These are phyloP conservation scores for Tetramorium simillimum DNA, from an alignment of 1,140 invertebrate species.

Conservation along the genomic window DNA sequence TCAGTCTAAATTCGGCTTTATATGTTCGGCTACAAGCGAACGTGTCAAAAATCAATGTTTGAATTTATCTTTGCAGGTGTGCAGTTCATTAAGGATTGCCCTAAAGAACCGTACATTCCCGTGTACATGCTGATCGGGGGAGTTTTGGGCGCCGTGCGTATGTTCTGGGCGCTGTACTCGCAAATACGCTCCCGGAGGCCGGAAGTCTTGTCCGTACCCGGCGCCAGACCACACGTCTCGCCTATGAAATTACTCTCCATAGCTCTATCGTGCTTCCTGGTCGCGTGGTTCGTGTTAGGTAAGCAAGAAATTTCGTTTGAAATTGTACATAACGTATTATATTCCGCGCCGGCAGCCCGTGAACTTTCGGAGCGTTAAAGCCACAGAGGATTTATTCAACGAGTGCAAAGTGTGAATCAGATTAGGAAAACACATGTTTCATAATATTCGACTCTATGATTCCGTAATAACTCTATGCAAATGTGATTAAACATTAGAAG, in stretches of 20 bases:
- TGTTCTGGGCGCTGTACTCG: conserved; percentile 89
- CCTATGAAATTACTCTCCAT: conserved; percentile 87
- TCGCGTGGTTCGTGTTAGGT: conserved; percentile 89
- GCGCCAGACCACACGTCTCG: conserved; percentile 80
- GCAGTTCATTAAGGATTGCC: conserved; percentile 92
- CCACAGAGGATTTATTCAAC: conserved; percentile 16
- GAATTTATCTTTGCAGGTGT: conserved; percentile 87
- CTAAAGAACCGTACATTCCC: conserved; percentile 91
- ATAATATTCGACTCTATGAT: not conserved
- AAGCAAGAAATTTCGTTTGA: conserved; percentile 62
- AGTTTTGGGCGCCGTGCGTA: conserved; percentile 89
- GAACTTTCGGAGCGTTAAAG: conserved; percentile 43
- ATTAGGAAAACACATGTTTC: conserved; percentile 20
- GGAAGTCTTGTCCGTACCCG: conserved; percentile 85
- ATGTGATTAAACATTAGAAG: not conserved
- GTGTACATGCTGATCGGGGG: conserved; percentile 94
- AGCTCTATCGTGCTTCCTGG: conserved; percentile 89
- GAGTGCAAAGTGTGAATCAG: not conserved
- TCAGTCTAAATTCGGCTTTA: not conserved
- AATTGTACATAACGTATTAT: not conserved
- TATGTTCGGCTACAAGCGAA: not conserved
- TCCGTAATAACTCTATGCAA: not conserved
- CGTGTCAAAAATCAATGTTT: not conserved
- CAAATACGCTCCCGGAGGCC: conserved; percentile 88
- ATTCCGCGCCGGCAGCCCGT: not conserved